Base-by-base conservation (phyloP, 2,888 invertebrate genomes). In the Chouioia cunea region DNA sequence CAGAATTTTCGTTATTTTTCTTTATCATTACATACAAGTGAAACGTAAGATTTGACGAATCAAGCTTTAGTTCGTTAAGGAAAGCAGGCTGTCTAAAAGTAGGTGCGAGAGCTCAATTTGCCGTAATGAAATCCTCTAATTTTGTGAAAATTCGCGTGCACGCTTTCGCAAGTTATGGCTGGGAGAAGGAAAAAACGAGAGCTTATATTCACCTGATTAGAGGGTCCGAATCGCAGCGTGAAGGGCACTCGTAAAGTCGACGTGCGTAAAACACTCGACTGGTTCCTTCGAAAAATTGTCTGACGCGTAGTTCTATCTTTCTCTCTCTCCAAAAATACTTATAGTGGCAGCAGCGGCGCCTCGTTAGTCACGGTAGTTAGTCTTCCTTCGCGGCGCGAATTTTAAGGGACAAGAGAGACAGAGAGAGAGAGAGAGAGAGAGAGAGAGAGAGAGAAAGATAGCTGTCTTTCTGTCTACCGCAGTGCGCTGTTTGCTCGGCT, bases 321-420 rank as follows among this genome's bases (percentile, higher is more conserved):
- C n/a, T n/a, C 36, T 3, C 10, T 12, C 10, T 46, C 50, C 50
- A 52, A 66, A 66, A 62, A 54, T 65, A 62, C 60, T n/a, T 36
- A 20, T 46, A 20, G 46, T 43, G 27, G 15, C 20, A 22, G 20
- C 53, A 2, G 58, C 23, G 14, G 58, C 78, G 78, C 76, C 82
- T 83, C 80, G 82, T 83, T 83, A 83, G 82, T 81, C 82, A 79
- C 77, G 81, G 79, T 78, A 80, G 80, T 83, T 83, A 83, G 82
- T 81, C 82, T 79, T 76, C 81, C 77, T 22, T 53, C 74, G 78
- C 75, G 78, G 75, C 76, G 78, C 77, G 74, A 70, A 58, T 72
- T 76, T 71, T 70, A 73, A 76, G 73, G 75, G 75, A 75, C 71
- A 20, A 53, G 27, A 62, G 43, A 23, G 46, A 16, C 60, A n/a